These are phyloP conservation scores for Agelaius tricolor DNA, from an alignment of 2,113 vertebrate genomes.

Conservation along the genomic window DNA sequence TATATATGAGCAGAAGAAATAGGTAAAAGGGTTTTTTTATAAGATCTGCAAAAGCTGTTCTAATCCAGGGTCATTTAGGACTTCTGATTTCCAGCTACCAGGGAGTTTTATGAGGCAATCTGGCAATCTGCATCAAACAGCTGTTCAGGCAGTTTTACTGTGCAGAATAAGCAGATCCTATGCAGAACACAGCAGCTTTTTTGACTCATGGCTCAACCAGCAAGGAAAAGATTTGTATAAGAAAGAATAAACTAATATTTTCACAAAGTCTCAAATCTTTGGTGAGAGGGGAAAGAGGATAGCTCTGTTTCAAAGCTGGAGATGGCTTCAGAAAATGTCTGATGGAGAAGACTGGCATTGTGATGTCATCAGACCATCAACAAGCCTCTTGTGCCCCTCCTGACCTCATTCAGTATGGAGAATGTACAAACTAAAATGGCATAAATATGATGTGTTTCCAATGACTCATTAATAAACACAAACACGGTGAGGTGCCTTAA, in stretches of 20 bases:
- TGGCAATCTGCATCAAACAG: slow-evolving; percentile 3
- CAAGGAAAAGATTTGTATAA: neutral
- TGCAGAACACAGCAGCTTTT: neutral
- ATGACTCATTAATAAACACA: neutral
- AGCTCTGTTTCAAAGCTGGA: neutral
- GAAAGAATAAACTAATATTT: neutral
- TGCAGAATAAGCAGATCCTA: neutral
- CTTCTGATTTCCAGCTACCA: neutral
- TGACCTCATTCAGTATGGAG: neutral
- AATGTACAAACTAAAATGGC: neutral
- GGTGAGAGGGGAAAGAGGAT: neutral
- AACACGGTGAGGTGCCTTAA: neutral
- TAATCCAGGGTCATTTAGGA: neutral
- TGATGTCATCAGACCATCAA: neutral
- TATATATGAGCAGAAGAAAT: neutral
- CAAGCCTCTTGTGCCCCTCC: neutral
- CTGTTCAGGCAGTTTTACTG: neutral
- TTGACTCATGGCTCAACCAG: neutral
- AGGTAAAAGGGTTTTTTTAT: neutral
- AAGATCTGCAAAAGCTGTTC: neutral
- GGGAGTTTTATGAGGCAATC: neutral
- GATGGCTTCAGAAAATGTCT: neutral
- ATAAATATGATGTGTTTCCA: neutral
- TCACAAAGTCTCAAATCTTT: neutral
- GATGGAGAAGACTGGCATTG: neutral